Evolutionary conservation across 2,888 invertebrate species (phyloP), one percentile per base, ranked within the genome.

Genomic region (Psylliodes chrysocephalus): DNA sequence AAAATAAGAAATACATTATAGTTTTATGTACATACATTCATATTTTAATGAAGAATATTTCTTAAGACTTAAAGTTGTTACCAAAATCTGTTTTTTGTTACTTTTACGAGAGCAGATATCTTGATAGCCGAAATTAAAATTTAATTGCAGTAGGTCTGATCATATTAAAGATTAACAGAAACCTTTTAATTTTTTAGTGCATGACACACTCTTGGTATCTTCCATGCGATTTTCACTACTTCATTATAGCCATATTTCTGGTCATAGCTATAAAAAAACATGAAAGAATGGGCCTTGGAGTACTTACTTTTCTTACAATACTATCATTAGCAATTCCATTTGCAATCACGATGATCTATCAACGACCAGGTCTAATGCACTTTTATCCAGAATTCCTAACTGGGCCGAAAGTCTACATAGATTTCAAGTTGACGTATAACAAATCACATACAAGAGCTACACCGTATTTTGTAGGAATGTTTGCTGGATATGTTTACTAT

Each of bases 181-280:
- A n/a, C n/a, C n/a, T n/a, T n/a, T n/a, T n/a, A n/a, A n/a, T 63
- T 46, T 82, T 84, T 35, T 81, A 91, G 90, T 91, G 91, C 73
- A 84, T 90, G 80, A 83, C 87, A 0, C 85, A 87, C 65, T 85
- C 89, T 0, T 91, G 91, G 91, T 90, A 89, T 79, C 84, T 90
- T 33, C 88, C 91, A 0, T 89, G 88, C 64, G 91, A 91, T 79
- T 89, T 90, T 81, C 90, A 91, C 77, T 88, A 86, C 81, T 89
- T 89, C 79, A 79, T 87, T 47, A 76, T 89, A 12, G 85, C 86
- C 0, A 78, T 87, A n/a, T 74, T 85, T 14, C 70, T 85, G 12
- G 85, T 83, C 71, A 77, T 82, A 68, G 51, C 87, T 8, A 84
- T 86, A 71, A 82, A 81, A 42, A 81, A 78, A 8, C 74, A 77